Percentiles rank a stretch among this genome's conserved stretches.
Evolutionary conservation across 1,140 invertebrate species (phyloP).

Genomic region (Cyclina sinensis): DNA sequence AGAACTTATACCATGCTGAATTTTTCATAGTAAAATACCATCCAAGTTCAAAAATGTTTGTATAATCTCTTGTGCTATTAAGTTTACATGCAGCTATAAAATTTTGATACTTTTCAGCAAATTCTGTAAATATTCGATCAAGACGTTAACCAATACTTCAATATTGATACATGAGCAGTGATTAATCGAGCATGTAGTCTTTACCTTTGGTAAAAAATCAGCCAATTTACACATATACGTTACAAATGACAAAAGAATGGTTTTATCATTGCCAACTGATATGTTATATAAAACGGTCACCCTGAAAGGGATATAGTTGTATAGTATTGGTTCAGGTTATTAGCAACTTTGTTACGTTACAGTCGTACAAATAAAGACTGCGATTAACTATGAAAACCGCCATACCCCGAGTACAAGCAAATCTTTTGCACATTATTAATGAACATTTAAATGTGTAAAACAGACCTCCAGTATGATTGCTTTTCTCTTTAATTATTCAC

Average conservation of each 20-base stretch:
- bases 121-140: slow-evolving; percentile 19
- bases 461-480: neutral
- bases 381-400: neutral
- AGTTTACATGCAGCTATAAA: neutral
- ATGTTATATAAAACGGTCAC: slow-evolving; percentile 32
- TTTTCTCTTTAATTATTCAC: no score
- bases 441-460: neutral
- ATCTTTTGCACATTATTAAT: neutral
- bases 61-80: neutral
- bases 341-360: slow-evolving; percentile 17
- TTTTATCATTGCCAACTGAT: slow-evolving; percentile 52
- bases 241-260: slow-evolving; percentile 44
- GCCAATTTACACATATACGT: slow-evolving; percentile 57
- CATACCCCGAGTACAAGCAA: slow-evolving; percentile 1
- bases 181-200: slow-evolving; percentile 21
- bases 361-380: neutral
- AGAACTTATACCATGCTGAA: no score
- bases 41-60: neutral
- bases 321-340: neutral
- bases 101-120: slow-evolving; percentile 16
- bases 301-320: neutral
- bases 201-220: slow-evolving; percentile 24
- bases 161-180: neutral
- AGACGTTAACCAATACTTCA: neutral
- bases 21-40: no score